These are phyloP conservation scores for Bostrychus sinensis DNA, from an alignment of 2,113 vertebrate genomes.

Conservation along the genomic window DNA sequence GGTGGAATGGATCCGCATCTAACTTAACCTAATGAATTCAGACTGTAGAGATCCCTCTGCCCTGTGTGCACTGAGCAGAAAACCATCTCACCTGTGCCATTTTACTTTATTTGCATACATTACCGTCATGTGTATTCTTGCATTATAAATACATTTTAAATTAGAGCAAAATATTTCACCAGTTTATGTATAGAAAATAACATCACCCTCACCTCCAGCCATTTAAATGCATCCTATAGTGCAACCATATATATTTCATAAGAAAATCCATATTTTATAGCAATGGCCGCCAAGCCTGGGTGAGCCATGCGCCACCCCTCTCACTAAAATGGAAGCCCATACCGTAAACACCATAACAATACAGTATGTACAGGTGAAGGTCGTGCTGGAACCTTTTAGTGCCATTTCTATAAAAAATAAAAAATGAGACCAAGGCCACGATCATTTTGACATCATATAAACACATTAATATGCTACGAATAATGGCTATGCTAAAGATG, in stretches of 20 bases:
- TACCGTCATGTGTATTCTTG: not conserved
- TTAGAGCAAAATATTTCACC: not conserved
- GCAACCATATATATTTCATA: slow-evolving; percentile 13
- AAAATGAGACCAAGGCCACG: not conserved
- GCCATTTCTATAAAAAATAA: not conserved
- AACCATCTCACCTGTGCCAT: not conserved
- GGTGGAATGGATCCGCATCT: slow-evolving; percentile 47
- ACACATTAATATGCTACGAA: not conserved
- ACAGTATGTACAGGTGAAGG: slow-evolving; percentile 50
- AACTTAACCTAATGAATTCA: slow-evolving; percentile 28
- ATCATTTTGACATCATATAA: not conserved
- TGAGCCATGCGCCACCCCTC: slow-evolving; percentile 34
- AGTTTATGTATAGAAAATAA: slow-evolving; percentile 1
- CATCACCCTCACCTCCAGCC: not conserved
- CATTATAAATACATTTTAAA: not conserved
- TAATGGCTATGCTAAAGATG: not conserved
- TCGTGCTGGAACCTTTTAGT: slow-evolving; percentile 17
- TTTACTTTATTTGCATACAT: not conserved
- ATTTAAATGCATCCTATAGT: not conserved
- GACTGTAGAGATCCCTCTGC: slow-evolving; percentile 1
- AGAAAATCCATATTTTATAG: slow-evolving; percentile 32
- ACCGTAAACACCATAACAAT: slow-evolving; percentile 66
- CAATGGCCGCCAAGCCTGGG: slow-evolving; percentile 40
- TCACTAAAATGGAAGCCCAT: slow-evolving; percentile 67
- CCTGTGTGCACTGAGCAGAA: not conserved